Evolutionary conservation across 2,888 invertebrate genomes (phyloP), one percentile per base, ranked within the genome.

Genomic region (Rhopalosiphum nymphaeae): DNA sequence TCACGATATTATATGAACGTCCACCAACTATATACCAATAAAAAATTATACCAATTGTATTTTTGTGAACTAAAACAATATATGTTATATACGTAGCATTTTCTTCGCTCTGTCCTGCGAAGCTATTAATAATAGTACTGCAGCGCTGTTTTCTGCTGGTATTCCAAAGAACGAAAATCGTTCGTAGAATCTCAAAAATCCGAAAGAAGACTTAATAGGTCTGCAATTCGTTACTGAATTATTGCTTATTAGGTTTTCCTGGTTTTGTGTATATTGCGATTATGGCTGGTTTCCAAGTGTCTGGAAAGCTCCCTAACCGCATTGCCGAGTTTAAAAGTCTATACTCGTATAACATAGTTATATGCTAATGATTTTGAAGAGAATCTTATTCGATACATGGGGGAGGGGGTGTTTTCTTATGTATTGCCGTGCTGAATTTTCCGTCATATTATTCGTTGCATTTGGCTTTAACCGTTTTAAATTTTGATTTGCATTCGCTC

Each of bases 201-300:
- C 78, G 36, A 78, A 78, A 78, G 36, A 21, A 78, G 36, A 21
- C 36, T 78, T 78, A 78, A 78, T 78, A 78, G 78, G 78, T 78
- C 78, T 21, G 78, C 36, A 21, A 36, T 78, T 78, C 36, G 78
- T 78, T 36, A 26, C 78, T 36, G 78, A 78, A 78, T 78, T 78
- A 78, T 78, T 78, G 78, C 78, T 78, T 78, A 78, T 78, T 36
- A 36, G 78, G 78, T 78, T 78, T 78, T 42, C 78, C 78, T 42
- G 78, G 21, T 78, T 36, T 78, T 21, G 36, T 36, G 78, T 78
- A 36, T 36, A 78, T 36, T 78, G 21, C 36, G 78, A 78, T 36
- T 78, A 42, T 78, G 78, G 78, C 78, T 9, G 36, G 78, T 36
- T 78, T 78, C 78, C 78, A 78, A 78, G 78, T 78, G 78, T 78